phyloP scores from a whole-genome alignment of 2,888 invertebrate genomes.

The Megamerina dolium region DNA sequence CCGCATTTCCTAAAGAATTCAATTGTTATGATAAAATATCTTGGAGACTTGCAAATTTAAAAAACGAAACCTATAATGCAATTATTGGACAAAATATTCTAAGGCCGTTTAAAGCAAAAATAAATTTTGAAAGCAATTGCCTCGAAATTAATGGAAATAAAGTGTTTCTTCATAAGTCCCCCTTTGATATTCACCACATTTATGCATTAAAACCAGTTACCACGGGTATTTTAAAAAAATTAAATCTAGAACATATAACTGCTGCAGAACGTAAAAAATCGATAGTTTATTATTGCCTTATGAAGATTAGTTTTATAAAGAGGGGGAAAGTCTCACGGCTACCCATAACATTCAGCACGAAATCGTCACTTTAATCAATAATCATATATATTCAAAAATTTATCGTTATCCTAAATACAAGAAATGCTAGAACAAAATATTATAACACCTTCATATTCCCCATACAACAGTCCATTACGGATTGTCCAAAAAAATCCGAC shows the following conservation, averaged over 20 bases:
- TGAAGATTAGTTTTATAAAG: no score
- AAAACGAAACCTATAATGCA: conserved; percentile 12
- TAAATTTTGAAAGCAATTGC: no score
- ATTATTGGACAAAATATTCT: conserved; percentile 18
- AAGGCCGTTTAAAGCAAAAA: no score
- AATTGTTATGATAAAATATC: conserved; percentile 12
- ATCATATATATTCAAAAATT: background rate
- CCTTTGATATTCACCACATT: background rate
- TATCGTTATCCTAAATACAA: background rate
- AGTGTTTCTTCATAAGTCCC: background rate
- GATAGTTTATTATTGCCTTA: no score
- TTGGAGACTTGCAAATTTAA: conserved; percentile 13
- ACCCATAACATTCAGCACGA: no score
- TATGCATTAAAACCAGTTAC: no score
- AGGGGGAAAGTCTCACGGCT: no score
- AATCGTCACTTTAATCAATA: conserved; percentile 3
- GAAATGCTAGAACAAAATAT: background rate
- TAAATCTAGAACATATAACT: conserved; percentile 6
- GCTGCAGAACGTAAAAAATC: background rate
- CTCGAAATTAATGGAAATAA: no score
- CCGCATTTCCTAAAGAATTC: conserved; percentile 14
- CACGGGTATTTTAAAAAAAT: conserved; percentile 1
- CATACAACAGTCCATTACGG: no score
- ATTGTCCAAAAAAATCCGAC: no score
- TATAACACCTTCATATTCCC: no score